phyloP scores from a whole-genome alignment of 1,140 invertebrate species.

The Leptoteleia sp. region DNA sequence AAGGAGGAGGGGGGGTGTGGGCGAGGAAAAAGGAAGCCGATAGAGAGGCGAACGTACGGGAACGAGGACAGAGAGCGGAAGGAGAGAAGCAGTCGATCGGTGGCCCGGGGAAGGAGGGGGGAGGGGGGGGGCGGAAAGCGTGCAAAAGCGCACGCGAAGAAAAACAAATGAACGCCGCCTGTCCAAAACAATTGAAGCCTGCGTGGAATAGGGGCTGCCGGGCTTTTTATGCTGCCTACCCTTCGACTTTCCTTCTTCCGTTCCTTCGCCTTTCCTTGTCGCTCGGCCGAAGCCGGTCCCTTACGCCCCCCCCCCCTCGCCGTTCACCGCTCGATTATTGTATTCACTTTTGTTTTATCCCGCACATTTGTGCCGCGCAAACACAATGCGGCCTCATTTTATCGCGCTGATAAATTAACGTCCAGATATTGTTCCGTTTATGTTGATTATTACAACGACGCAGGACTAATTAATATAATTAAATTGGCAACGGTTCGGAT shows the following conservation, averaged over 20 bases:
- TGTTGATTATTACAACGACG: conserved; percentile 50
- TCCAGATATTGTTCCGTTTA: conserved; percentile 53
- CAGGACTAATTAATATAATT: conserved; percentile 54
- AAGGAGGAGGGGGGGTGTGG: too few species aligned
- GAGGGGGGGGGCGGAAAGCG: conserved; percentile 50
- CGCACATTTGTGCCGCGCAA: conserved; percentile 34
- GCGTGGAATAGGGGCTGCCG: conserved; percentile 73
- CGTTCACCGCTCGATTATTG: conserved; percentile 24
- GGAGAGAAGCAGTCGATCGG: conserved; percentile 32
- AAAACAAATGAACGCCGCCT: conserved; percentile 75
- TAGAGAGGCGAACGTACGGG: too few species aligned
- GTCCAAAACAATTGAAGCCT: conserved; percentile 77
- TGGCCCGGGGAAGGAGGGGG: too few species aligned
- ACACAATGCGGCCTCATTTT: conserved; percentile 46
- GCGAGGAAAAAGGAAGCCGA: too few species aligned
- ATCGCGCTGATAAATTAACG: conserved; percentile 59
- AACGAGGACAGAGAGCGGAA: conserved; percentile 25
- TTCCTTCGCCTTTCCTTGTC: conserved; percentile 11
- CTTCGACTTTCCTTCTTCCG: too few species aligned
- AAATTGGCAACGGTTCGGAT: conserved; percentile 7
- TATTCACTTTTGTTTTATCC: conserved; percentile 62
- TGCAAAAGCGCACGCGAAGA: conserved; percentile 73
- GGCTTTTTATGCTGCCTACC: conserved; percentile 71
- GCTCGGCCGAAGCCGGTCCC: conserved; percentile 2
- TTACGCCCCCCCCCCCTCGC: conserved; percentile 1